Percentiles rank a stretch among this genome's conserved stretches.
Evolutionary conservation across 2,888 invertebrate species (phyloP).

Genomic region (Drosophila monieri): DNA sequence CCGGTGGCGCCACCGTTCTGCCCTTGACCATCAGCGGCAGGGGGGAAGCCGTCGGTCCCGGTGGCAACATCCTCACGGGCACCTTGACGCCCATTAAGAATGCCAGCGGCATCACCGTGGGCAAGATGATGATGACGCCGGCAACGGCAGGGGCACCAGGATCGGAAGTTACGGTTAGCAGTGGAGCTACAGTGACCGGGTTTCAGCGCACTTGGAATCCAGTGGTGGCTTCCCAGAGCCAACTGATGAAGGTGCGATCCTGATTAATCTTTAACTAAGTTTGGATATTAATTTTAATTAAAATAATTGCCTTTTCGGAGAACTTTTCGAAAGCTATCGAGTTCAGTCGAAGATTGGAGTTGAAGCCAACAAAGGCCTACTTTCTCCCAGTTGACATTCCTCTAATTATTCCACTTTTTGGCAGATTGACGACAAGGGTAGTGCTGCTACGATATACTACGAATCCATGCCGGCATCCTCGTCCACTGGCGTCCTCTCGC

Average conservation of each 20-base stretch:
- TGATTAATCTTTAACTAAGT: too few relatives aligned
- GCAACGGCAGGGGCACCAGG: conserved; percentile 46
- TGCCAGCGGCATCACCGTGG: conserved; percentile 80
- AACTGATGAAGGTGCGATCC: conserved; percentile 37
- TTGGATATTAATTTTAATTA: too few relatives aligned
- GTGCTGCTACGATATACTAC: conserved; percentile 83
- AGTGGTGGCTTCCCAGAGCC: conserved; percentile 43
- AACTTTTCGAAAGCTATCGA: neutral
- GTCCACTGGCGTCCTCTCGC: conserved; percentile 82
- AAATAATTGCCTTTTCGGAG: too few relatives aligned
- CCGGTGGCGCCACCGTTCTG: conserved; percentile 81
- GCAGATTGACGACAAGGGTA: conserved; percentile 59
- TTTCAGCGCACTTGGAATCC: conserved; percentile 71
- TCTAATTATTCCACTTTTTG: neutral
- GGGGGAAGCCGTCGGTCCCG: conserved; percentile 70
- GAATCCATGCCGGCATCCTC: conserved; percentile 83
- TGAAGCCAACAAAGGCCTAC: neutral
- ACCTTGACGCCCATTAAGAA: conserved; percentile 82
- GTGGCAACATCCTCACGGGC: conserved; percentile 81
- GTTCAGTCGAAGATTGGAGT: neutral
- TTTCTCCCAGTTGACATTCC: neutral
- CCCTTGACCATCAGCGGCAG: conserved; percentile 76
- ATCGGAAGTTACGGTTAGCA: conserved; percentile 18
- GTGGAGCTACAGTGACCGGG: conserved; percentile 57
- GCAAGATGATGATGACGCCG: conserved; percentile 82